These are phyloP conservation scores for Aeoliscus strigatus DNA, from an alignment of 2,797 vertebrate genomes.

Conservation along the genomic window DNA sequence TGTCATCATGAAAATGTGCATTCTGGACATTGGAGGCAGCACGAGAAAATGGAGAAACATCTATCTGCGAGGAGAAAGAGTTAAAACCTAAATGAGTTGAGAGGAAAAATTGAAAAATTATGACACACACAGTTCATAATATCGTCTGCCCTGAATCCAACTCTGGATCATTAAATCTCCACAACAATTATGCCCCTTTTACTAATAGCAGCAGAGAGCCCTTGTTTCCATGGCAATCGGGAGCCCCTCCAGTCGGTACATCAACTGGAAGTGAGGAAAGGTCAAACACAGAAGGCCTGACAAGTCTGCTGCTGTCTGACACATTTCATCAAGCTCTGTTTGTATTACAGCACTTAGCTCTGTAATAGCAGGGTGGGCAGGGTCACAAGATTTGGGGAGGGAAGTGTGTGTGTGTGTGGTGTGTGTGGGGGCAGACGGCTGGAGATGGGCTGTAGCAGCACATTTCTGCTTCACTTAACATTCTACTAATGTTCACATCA, in stretches of 20 bases:
- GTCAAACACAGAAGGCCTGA: constrained; percentile 96
- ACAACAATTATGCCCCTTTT: constrained; percentile 99
- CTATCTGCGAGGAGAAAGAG: constrained; percentile 28
- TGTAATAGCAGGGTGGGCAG: constrained; percentile 91
- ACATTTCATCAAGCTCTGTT: constrained; percentile 93
- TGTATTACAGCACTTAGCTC: constrained; percentile 96
- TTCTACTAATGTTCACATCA: constrained; percentile 95
- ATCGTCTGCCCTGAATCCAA: constrained; percentile 94
- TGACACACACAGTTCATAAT: constrained; percentile 97
- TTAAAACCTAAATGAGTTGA: constrained; percentile 80
- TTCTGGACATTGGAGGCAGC: constrained; percentile 1
- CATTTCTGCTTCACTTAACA: constrained; percentile 95
- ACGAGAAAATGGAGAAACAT: constrained; percentile 2
- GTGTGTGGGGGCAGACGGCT: constrained; percentile 18
- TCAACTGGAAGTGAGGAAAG: constrained; percentile 94
- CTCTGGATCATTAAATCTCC: constrained; percentile 98
- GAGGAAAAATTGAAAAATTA: constrained; percentile 70
- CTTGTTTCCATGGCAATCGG: constrained; percentile 92
- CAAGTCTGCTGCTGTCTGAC: constrained; percentile 95
- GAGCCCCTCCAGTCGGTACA: constrained; percentile 90
- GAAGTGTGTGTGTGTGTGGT: too few relatives aligned
- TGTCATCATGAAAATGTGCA: constrained; percentile 15
- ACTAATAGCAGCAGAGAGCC: constrained; percentile 88
- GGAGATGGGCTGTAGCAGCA: constrained; percentile 58
- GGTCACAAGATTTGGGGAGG: constrained; percentile 45